phyloP scores from a whole-genome alignment of 2,797 vertebrate genomes.

The Lerista edwardsae region DNA sequence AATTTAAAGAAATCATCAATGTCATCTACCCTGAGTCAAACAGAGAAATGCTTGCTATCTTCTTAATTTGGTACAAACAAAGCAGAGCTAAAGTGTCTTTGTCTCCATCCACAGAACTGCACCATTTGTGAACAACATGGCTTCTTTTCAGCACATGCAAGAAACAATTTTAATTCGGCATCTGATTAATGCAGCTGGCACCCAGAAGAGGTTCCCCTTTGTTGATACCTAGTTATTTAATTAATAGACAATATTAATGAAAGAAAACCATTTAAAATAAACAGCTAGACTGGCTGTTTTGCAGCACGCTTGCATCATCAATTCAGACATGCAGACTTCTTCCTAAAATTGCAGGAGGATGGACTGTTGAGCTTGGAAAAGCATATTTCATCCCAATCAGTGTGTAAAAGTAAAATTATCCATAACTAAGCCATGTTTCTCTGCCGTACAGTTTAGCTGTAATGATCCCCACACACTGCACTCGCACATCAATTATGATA shows the following conservation, averaged over 20 bases:
- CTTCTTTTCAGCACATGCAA: constrained; percentile 36
- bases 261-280: constrained; percentile 73
- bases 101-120: background rate
- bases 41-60: background rate
- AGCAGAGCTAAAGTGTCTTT: background rate
- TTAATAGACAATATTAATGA: constrained; percentile 75
- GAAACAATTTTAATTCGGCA: constrained; percentile 50
- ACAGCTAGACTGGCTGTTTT: constrained; percentile 62
- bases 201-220: constrained; percentile 65
- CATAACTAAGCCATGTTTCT: constrained; percentile 75
- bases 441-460: constrained; percentile 80
- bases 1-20: too few relatives aligned
- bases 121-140: background rate
- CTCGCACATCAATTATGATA: constrained; percentile 87
- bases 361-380: constrained; percentile 71
- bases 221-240: constrained; percentile 71
- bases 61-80: background rate
- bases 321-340: constrained; percentile 58
- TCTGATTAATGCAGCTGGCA: constrained; percentile 62
- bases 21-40: background rate
- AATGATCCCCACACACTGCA: constrained; percentile 81
- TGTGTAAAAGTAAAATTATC: constrained; percentile 79
- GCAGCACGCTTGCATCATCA: constrained; percentile 55
- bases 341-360: constrained; percentile 70
- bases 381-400: constrained; percentile 79